Percentiles rank a stretch among this genome's conserved stretches.
These are phyloP conservation scores for Hofmannophila pseudospretella DNA, from an alignment of 2,888 invertebrate genomes.

Conservation along the genomic window DNA sequence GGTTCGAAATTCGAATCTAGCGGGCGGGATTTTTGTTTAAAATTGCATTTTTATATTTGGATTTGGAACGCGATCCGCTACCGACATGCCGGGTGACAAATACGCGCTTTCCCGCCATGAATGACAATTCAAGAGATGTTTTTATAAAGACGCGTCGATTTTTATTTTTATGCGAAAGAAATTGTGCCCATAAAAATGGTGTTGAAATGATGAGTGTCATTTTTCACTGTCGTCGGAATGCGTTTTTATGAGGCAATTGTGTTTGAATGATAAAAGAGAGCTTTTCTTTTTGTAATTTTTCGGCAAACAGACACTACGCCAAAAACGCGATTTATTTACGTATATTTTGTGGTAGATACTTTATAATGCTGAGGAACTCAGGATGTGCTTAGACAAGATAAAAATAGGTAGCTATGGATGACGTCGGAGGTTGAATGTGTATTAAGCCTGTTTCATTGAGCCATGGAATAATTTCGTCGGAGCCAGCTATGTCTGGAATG, in stretches of 20 bases:
- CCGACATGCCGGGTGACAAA: conserved; percentile 70
- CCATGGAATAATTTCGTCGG: conserved; percentile 28
- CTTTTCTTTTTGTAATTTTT: conserved; percentile 30
- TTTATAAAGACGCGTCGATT: conserved; percentile 71
- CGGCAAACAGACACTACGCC: no score
- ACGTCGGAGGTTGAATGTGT: conserved; percentile 2
- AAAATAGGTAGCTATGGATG: no score
- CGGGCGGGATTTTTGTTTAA: conserved; percentile 69
- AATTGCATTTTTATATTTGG: conserved; percentile 78
- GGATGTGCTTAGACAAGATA: no score
- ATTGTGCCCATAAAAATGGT: conserved; percentile 73
- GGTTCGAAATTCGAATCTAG: conserved; percentile 49
- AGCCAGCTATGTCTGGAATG: conserved; percentile 53
- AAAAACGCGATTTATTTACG: no score
- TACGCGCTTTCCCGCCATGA: conserved; percentile 72
- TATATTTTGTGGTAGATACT: no score
- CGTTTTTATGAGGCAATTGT: conserved; percentile 68
- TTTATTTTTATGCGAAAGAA: conserved; percentile 75
- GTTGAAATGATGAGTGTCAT: conserved; percentile 73
- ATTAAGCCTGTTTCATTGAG: conserved; percentile 14
- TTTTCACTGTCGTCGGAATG: conserved; percentile 70
- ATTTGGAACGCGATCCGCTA: conserved; percentile 70
- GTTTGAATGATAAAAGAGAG: conserved; percentile 49
- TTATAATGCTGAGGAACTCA: no score
- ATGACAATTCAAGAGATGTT: conserved; percentile 78